A percentile compares a stretch with the other conserved stretches of the same genome.
These are phyloP conservation scores for Brachionichthys hirsutus DNA, from an alignment of 2,113 vertebrate genomes.

Conservation along the genomic window DNA sequence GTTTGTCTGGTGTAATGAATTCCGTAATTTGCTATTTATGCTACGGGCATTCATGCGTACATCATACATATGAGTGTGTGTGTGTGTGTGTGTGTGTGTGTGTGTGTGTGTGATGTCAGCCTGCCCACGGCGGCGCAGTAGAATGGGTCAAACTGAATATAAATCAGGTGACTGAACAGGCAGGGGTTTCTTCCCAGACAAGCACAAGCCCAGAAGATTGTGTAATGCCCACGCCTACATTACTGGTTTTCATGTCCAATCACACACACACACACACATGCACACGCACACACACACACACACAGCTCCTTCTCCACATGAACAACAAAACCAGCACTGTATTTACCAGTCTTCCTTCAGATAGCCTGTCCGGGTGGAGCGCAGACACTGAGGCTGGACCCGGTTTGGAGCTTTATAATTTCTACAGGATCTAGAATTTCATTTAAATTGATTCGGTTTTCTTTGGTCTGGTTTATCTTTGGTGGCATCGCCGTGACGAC, in stretches of 20 bases:
- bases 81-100: slow-evolving; percentile 21
- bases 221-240: slow-evolving; percentile 74
- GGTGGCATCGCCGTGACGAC: not conserved
- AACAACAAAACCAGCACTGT: slow-evolving; percentile 57
- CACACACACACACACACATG: slow-evolving; percentile 25
- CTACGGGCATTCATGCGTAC: slow-evolving; percentile 10
- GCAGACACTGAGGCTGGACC: slow-evolving; percentile 16
- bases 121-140: slow-evolving; percentile 75
- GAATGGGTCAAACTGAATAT: slow-evolving; percentile 77
- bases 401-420: slow-evolving; percentile 24
- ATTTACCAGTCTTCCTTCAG: slow-evolving; percentile 50
- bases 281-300: slow-evolving; percentile 42
- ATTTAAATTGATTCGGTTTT: slow-evolving; percentile 7
- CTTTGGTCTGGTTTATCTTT: slow-evolving; percentile 3
- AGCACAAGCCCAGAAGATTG: slow-evolving; percentile 70
- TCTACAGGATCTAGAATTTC: slow-evolving; percentile 9
- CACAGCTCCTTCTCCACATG: slow-evolving; percentile 41
- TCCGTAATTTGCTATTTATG: slow-evolving; percentile 22
- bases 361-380: slow-evolving; percentile 32
- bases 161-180: slow-evolving; percentile 82
- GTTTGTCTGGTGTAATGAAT: slow-evolving; percentile 6
- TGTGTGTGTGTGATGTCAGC: slow-evolving; percentile 51
- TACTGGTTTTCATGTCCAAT: slow-evolving; percentile 36
- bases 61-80: slow-evolving; percentile 19
- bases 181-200: slow-evolving; percentile 68